Conservation (phyloP, 2,797 vertebrate species). For the Phoxinus dragarum region DNA sequence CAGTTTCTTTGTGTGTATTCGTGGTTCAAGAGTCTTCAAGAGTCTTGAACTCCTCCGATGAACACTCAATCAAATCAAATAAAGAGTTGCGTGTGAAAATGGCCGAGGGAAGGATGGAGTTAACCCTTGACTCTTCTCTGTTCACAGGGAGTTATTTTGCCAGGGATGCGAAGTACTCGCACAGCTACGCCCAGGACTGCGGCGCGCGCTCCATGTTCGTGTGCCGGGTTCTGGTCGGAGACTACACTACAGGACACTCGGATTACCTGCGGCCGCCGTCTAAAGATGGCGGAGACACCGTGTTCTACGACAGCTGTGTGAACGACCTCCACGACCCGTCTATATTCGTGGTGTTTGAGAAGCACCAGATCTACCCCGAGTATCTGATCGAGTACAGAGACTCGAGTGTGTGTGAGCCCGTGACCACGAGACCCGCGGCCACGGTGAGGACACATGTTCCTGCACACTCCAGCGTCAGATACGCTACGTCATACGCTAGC, state of each 20-base stretch:
- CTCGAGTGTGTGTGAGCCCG: neutral
- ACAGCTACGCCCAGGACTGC: conserved; percentile 78
- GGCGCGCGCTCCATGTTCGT: conserved; percentile 83
- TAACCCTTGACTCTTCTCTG: conserved; percentile 16
- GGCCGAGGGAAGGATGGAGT: no score
- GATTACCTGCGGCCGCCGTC: conserved; percentile 73
- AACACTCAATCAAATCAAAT: no score
- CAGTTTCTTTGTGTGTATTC: no score
- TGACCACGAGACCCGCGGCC: neutral
- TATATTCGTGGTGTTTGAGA: conserved; percentile 81
- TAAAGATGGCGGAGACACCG: conserved; percentile 68
- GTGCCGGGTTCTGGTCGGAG: conserved; percentile 87
- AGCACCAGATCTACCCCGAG: conserved; percentile 80
- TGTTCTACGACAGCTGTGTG: conserved; percentile 80
- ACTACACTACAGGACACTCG: conserved; percentile 79
- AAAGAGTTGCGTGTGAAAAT: no score
- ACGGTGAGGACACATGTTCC: neutral
- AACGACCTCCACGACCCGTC: conserved; percentile 68
- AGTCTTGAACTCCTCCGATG: no score
- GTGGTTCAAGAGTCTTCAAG: no score
- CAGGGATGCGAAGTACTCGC: conserved; percentile 88
- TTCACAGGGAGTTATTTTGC: conserved; percentile 94
- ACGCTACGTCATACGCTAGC: rapidly evolving
- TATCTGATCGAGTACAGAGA: conserved; percentile 74
- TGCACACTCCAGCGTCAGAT: neutral